phyloP scores from a whole-genome alignment of 92 coral and sea anemone genomes.

The Phenganax marumi region DNA sequence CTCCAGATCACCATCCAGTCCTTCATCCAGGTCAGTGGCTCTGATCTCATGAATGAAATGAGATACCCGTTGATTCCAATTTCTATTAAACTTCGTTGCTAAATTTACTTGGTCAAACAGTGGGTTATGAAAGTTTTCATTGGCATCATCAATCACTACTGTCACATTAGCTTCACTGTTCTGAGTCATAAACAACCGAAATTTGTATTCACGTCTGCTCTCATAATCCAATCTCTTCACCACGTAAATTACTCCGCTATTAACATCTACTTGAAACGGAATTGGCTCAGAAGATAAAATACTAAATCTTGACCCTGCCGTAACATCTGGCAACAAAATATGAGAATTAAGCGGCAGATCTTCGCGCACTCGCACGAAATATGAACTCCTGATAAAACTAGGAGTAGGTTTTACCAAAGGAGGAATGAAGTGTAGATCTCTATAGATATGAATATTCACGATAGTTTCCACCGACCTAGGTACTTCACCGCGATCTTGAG shows the following conservation, averaged over 20 bases:
- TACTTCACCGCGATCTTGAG: constrained; percentile 75
- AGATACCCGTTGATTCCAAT: constrained; percentile 19
- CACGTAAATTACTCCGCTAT: constrained; percentile 79
- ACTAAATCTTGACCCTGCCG: constrained; percentile 46
- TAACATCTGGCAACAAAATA: constrained; percentile 64
- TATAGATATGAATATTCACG: constrained; percentile 65
- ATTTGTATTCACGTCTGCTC: constrained; percentile 47
- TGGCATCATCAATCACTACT: constrained; percentile 67
- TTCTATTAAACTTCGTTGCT: constrained; percentile 15
- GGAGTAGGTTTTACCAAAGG: constrained; percentile 50
- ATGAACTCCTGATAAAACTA: constrained; percentile 58
- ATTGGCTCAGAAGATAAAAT: constrained; percentile 35
- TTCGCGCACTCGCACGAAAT: constrained; percentile 80
- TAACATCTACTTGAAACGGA: constrained; percentile 69
- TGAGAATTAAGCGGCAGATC: constrained; percentile 84
- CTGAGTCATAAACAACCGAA: constrained; percentile 39
- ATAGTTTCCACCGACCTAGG: constrained; percentile 59
- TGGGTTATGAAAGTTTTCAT: constrained; percentile 76
- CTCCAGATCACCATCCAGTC: constrained; percentile 60
- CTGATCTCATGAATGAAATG: constrained; percentile 55
- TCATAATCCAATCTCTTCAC: constrained; percentile 64
- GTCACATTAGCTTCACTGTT: constrained; percentile 60
- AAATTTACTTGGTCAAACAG: constrained; percentile 54
- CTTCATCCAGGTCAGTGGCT: constrained; percentile 69
- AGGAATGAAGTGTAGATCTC: constrained; percentile 42